phyloP scores from a whole-genome alignment of 2,113 vertebrate genomes.

The Meleagris gallopavo region DNA sequence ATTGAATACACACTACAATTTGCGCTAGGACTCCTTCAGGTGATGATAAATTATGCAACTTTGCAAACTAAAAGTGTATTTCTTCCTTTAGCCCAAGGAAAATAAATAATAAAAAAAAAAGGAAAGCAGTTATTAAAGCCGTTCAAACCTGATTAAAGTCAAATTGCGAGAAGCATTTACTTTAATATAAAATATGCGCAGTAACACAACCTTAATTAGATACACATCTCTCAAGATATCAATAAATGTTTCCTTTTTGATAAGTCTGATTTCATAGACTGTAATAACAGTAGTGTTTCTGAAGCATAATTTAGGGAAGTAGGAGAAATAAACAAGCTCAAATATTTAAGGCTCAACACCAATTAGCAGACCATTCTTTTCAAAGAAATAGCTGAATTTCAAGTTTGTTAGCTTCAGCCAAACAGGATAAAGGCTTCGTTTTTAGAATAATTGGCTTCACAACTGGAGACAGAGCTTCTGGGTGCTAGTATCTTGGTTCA shows the following conservation, averaged over 20 bases:
- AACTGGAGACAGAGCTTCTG: slow-evolving; percentile 9
- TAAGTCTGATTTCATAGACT: slow-evolving; percentile 73
- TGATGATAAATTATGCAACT: background rate
- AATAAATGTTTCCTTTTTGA: slow-evolving; percentile 78
- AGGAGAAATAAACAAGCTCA: slow-evolving; percentile 71
- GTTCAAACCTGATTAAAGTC: slow-evolving; percentile 57
- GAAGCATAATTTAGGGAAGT: slow-evolving; percentile 67
- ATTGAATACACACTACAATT: background rate
- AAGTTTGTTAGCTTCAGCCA: slow-evolving; percentile 50
- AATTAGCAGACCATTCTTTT: slow-evolving; percentile 70
- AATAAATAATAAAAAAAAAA: background rate
- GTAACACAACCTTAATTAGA: slow-evolving; percentile 73
- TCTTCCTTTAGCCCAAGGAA: background rate
- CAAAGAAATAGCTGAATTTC: slow-evolving; percentile 51
- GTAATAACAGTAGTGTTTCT: slow-evolving; percentile 58
- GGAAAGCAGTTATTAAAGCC: slow-evolving; percentile 16
- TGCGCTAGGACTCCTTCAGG: background rate
- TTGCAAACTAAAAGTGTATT: background rate
- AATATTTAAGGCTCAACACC: slow-evolving; percentile 73
- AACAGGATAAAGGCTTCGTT: slow-evolving; percentile 8
- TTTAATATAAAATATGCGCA: slow-evolving; percentile 66
- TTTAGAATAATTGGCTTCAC: background rate
- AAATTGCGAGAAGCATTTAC: slow-evolving; percentile 60
- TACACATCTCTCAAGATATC: slow-evolving; percentile 71
- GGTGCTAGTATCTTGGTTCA: background rate